A percentile compares a stretch with the other conserved stretches of the same genome.
Conservation (phyloP, 2,888 invertebrate species). For the Melieria picta region DNA sequence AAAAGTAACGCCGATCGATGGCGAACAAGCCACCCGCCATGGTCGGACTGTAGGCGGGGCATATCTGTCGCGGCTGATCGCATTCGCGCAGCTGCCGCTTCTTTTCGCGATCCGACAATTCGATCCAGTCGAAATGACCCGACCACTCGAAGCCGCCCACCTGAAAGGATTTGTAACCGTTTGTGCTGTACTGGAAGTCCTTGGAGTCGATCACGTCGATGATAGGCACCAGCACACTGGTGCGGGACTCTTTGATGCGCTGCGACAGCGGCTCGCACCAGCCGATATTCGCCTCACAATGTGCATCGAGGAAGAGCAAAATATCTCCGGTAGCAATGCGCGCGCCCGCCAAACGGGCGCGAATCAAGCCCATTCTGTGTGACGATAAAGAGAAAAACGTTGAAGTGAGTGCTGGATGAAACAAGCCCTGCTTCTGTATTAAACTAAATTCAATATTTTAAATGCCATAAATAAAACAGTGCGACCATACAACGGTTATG, state of each 20-base stretch:
- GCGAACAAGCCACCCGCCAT: constrained; percentile 99
- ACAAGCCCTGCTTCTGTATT: no score
- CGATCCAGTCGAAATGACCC: constrained; percentile 94
- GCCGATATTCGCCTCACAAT: constrained; percentile 83
- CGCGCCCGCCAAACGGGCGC: constrained; percentile 90
- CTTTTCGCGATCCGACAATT: constrained; percentile 63
- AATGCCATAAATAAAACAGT: no score
- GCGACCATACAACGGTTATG: no score
- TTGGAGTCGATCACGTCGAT: constrained; percentile 90
- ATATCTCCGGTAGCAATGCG: constrained; percentile 81
- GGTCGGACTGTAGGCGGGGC: constrained; percentile 79
- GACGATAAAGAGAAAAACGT: constrained; percentile 25
- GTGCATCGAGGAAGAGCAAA: constrained; percentile 89
- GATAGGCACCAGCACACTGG: constrained; percentile 89
- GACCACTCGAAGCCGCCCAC: constrained; percentile 73
- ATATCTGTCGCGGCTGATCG: constrained; percentile 56
- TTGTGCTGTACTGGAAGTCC: constrained; percentile 66
- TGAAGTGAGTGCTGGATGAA: constrained; percentile 10
- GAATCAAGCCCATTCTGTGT: constrained; percentile 82
- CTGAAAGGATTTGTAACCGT: constrained; percentile 65
- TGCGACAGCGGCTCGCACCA: constrained; percentile 92
- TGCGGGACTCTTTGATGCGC: constrained; percentile 82
- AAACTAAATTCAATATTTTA: no score
- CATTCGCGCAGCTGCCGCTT: constrained; percentile 60
- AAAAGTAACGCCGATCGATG: constrained; percentile 91